These are phyloP conservation scores for Unio pictorum DNA, from an alignment of 2,888 invertebrate species.

Conservation along the genomic window DNA sequence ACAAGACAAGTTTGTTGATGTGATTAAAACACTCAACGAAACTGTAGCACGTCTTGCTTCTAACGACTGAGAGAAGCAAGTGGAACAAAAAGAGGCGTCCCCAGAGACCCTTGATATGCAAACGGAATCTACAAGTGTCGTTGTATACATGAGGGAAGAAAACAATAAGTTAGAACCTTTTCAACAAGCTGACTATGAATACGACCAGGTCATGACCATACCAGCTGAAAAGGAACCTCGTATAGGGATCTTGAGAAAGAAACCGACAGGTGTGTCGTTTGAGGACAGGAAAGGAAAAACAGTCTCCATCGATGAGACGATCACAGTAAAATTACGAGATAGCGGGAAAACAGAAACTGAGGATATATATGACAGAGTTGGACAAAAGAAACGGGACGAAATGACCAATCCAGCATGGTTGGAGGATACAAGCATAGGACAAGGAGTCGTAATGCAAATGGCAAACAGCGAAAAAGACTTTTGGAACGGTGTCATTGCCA, in stretches of 20 bases:
- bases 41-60: background rate
- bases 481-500: conserved; percentile 90
- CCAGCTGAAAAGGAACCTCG: too few relatives aligned
- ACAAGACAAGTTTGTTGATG: conserved; percentile 12
- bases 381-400: conserved; percentile 30
- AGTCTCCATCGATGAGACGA: too few relatives aligned
- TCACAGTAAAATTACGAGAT: too few relatives aligned
- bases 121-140: too few relatives aligned
- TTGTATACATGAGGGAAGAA: too few relatives aligned
- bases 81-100: conserved; percentile 8
- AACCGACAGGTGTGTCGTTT: too few relatives aligned
- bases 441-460: conserved; percentile 30
- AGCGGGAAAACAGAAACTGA: too few relatives aligned
- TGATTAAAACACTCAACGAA: conserved; percentile 22
- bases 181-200: too few relatives aligned
- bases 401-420: conserved; percentile 49
- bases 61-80: conserved; percentile 15
- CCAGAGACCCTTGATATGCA: background rate
- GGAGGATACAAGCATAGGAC: conserved; percentile 39
- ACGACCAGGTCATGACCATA: too few relatives aligned
- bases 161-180: too few relatives aligned
- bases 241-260: too few relatives aligned
- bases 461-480: conserved; percentile 83
- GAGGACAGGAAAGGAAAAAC: too few relatives aligned
- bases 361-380: background rate